Conservation (phyloP, 64 coral and sea anemone genomes). For the Anthopleura sola region DNA sequence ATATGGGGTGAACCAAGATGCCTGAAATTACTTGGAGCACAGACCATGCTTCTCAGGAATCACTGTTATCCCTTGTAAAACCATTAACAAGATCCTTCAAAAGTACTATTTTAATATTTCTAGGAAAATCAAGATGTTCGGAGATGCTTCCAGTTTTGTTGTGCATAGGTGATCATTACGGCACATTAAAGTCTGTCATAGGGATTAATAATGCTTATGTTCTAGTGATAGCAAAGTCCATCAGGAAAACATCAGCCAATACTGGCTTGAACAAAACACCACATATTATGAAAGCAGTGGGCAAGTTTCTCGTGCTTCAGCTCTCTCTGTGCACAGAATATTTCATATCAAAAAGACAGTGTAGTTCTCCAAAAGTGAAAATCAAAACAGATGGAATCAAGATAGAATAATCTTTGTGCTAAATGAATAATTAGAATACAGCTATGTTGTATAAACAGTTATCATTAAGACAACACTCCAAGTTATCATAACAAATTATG, state of each 20-base stretch:
- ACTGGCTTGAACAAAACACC: neutral
- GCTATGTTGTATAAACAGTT: neutral
- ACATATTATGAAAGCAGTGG: neutral
- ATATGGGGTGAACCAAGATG: neutral
- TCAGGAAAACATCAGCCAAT: neutral
- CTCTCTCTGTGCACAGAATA: neutral
- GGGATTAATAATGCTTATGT: neutral
- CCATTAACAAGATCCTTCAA: too few relatives aligned
- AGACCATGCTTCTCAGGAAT: neutral
- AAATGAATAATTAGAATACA: neutral
- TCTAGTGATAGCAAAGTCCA: neutral
- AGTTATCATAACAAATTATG: neutral
- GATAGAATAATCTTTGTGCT: neutral
- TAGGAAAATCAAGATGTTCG: too few relatives aligned
- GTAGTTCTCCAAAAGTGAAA: neutral
- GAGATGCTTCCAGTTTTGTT: too few relatives aligned
- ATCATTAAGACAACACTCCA: neutral
- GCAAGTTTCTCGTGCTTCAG: neutral
- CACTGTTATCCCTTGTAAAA: neutral
- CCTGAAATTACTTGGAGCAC: neutral
- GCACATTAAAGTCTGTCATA: neutral
- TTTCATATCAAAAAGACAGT: neutral
- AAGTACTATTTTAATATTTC: too few relatives aligned
- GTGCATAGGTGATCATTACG: neutral
- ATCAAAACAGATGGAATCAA: neutral